Conservation (phyloP, 2,113 vertebrate genomes). For the Pterocles burchelli region DNA sequence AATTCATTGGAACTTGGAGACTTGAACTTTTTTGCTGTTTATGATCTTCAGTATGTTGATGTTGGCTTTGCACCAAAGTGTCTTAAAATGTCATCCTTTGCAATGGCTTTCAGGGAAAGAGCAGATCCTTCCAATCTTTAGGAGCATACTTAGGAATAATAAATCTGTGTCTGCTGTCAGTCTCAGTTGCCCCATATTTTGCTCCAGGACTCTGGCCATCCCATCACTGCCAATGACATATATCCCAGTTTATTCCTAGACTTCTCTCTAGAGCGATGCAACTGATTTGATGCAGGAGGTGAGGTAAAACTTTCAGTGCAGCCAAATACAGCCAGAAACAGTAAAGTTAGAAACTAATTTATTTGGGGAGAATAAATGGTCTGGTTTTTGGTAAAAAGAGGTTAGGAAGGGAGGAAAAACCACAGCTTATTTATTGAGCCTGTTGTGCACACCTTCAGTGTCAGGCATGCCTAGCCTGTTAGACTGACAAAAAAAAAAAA, state of each 20-base stretch:
- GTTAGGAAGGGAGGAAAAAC: neutral
- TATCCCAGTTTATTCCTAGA: neutral
- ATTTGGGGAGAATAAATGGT: neutral
- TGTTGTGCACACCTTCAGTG: neutral
- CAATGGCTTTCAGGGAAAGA: neutral
- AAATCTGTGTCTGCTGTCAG: neutral
- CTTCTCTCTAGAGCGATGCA: neutral
- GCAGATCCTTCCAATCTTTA: neutral
- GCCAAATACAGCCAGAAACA: neutral
- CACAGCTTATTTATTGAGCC: neutral
- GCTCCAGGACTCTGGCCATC: neutral
- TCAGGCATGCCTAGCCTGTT: neutral
- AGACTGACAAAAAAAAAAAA: neutral
- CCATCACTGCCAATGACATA: neutral
- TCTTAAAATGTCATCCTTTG: neutral
- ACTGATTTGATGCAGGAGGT: neutral
- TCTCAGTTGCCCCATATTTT: neutral
- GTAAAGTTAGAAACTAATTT: neutral
- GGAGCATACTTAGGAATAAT: neutral
- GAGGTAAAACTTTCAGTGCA: neutral
- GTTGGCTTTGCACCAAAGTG: neutral
- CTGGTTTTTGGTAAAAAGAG: neutral
- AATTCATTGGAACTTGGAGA: too few species aligned
- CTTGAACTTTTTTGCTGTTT: neutral
- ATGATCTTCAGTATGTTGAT: neutral